phyloP scores from a whole-genome alignment of 2,888 invertebrate species.

The Clepsis dumicolana region DNA sequence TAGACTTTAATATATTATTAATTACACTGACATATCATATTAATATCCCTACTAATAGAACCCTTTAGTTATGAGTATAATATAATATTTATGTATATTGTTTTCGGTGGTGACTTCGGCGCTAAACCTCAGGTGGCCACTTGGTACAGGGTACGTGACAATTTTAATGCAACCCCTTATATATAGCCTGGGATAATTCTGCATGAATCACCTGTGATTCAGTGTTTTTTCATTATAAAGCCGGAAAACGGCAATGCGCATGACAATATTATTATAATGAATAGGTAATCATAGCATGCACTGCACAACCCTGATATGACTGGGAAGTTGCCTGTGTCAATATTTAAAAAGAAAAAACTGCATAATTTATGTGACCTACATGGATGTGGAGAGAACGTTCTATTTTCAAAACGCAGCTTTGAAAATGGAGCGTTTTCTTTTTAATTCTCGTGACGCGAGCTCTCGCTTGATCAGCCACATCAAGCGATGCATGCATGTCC shows the following conservation, averaged over 20 bases:
- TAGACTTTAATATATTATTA: neutral
- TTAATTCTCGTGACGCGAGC: conserved; percentile 36
- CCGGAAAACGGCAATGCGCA: conserved; percentile 48
- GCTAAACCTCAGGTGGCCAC: conserved; percentile 91
- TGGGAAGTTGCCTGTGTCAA: conserved; percentile 25
- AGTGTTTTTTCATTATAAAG: conserved; percentile 20
- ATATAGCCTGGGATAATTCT: conserved; percentile 48
- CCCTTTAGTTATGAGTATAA: conserved; percentile 45
- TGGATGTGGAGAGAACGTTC: conserved; percentile 5
- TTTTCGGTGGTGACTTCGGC: conserved; percentile 82
- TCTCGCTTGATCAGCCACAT: conserved; percentile 40
- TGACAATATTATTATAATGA: conserved; percentile 52
- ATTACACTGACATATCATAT: neutral
- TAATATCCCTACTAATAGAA: conserved; percentile 2
- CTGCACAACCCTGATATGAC: conserved; percentile 52
- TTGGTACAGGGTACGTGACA: conserved; percentile 95
- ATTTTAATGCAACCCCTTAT: conserved; percentile 58
- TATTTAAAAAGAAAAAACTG: conserved; percentile 9
- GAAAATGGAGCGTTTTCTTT: conserved; percentile 39
- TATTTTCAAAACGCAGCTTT: conserved; percentile 37
- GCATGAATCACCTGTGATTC: conserved; percentile 59
- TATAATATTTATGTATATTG: conserved; percentile 76
- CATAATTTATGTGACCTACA: neutral
- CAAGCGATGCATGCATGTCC: conserved; percentile 38
- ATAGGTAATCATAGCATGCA: conserved; percentile 58